Conservation (phyloP, 2,797 vertebrate genomes). For the Hoplostethus mediterraneus region DNA sequence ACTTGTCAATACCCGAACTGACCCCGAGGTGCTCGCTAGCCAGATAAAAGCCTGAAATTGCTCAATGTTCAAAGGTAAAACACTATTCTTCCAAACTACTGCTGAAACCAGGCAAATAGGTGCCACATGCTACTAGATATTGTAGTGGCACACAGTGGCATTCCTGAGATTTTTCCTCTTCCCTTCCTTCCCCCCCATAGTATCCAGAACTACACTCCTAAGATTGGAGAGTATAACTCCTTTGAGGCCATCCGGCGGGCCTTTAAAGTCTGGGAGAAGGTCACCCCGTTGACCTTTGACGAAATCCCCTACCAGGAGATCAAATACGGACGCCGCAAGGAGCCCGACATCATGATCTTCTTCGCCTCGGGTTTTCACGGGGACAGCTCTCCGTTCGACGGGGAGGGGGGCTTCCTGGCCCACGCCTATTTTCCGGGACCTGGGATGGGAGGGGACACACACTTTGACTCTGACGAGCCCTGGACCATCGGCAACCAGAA, state of each 20-base stretch:
- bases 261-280: conserved; percentile 91
- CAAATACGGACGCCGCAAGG: conserved; percentile 90
- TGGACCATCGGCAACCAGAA: conserved; percentile 94
- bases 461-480: conserved; percentile 95
- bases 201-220: conserved; percentile 97
- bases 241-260: conserved; percentile 90
- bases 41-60: background rate
- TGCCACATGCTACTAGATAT: background rate
- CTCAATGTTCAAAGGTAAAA: background rate
- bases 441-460: conserved; percentile 95
- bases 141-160: background rate
- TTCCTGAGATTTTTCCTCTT: background rate
- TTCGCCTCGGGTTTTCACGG: conserved; percentile 96
- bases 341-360: conserved; percentile 96
- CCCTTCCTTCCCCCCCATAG: conserved; percentile 69
- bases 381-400: conserved; percentile 97
- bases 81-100: background rate
- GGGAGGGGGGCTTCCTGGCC: conserved; percentile 93
- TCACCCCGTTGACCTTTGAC: conserved; percentile 91
- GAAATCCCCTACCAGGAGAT: conserved; percentile 94
- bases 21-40: background rate
- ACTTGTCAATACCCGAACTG: background rate
- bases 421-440: conserved; percentile 96
- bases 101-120: background rate
- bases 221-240: conserved; percentile 92